A percentile compares a stretch with the other conserved stretches of the same genome.
Evolutionary conservation across 2,888 invertebrate genomes (phyloP).

Genomic region (Eupithecia insigniata): DNA sequence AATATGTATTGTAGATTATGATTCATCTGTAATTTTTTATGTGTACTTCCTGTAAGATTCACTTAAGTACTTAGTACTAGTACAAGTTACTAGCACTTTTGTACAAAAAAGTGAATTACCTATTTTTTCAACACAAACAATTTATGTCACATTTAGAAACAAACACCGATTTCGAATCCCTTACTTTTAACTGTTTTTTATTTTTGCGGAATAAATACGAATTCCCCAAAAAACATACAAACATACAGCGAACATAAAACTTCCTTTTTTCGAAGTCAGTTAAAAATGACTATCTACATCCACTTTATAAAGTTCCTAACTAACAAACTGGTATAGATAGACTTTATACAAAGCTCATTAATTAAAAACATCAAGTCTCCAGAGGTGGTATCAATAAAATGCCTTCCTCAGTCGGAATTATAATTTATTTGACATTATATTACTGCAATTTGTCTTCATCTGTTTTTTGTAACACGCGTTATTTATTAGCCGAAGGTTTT

Average conservation of each 20-base stretch:
- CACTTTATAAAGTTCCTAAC: background rate
- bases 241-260: no score
- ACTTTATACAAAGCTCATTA: constrained; percentile 34
- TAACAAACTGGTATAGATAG: background rate
- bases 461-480: constrained; percentile 74
- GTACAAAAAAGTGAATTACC: background rate
- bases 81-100: background rate
- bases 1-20: no score
- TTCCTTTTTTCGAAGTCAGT: no score
- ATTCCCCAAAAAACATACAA: no score
- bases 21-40: no score
- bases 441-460: constrained; percentile 78
- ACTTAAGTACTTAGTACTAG: no score
- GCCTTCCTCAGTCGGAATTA: constrained; percentile 48
- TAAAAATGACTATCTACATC: background rate
- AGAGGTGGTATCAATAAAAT: constrained; percentile 43
- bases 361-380: constrained; percentile 42
- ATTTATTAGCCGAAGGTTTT: constrained; percentile 74
- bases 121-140: no score
- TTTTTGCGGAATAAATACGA: no score
- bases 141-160: no score
- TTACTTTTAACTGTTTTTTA: no score
- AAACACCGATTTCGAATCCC: no score
- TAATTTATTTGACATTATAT: constrained; percentile 70
- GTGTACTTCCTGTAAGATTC: no score